Conservation (phyloP, 2,797 vertebrate species). For the Chiroxiphia lanceolata region DNA sequence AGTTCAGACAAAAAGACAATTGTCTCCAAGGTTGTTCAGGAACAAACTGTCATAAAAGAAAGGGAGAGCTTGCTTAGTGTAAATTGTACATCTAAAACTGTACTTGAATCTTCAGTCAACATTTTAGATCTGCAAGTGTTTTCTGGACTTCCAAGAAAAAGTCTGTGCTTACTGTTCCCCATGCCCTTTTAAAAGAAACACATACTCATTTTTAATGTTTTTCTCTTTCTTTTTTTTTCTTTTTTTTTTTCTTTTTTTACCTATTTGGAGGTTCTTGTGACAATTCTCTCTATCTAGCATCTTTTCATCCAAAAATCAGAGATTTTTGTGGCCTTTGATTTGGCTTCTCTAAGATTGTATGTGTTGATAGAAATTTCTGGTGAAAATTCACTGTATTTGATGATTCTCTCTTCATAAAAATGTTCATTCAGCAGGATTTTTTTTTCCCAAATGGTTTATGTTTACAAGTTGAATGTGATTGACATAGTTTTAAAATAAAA, state of each 20-base stretch:
- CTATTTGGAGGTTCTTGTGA: background rate
- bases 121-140: background rate
- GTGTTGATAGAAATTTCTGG: background rate
- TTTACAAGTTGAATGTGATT: background rate
- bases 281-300: background rate
- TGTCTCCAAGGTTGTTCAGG: background rate
- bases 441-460: background rate
- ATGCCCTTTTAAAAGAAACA: background rate
- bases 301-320: background rate
- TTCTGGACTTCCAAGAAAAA: background rate
- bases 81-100: background rate
- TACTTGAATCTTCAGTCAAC: background rate
- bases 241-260: background rate
- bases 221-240: background rate
- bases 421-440: rapidly evolving
- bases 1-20: background rate
- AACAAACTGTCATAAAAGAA: background rate
- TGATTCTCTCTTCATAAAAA: background rate
- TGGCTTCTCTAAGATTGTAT: background rate
- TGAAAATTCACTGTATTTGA: background rate
- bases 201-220: background rate
- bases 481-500: background rate
- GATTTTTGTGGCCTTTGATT: background rate
- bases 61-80: background rate
- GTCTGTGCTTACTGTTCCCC: background rate